A percentile compares a stretch with the other conserved stretches of the same genome.
These are phyloP conservation scores for Pseudomyrmex concolor DNA, from an alignment of 1,140 invertebrate genomes.

Conservation along the genomic window DNA sequence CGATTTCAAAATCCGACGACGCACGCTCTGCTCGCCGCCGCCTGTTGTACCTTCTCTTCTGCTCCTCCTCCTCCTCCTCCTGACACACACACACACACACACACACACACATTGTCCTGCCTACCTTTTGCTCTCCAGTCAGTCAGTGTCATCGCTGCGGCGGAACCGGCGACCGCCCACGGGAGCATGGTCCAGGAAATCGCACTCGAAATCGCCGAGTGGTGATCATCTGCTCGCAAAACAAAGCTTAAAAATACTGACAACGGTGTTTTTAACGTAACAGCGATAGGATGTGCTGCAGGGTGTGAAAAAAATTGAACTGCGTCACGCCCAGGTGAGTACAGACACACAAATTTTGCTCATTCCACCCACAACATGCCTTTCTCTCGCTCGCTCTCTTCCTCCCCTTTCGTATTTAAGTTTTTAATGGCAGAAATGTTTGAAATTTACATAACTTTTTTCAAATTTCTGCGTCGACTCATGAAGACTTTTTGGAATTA, in stretches of 20 bases:
- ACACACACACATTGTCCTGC: not conserved
- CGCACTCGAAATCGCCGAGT: constrained; percentile 9
- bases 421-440: not conserved
- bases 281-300: constrained; percentile 51
- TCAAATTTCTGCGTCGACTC: not conserved
- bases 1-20: constrained; percentile 68
- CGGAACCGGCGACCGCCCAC: constrained; percentile 37
- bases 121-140: constrained; percentile 55
- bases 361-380: not conserved
- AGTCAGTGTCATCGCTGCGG: constrained; percentile 65
- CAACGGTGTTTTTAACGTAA: not conserved
- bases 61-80: constrained; percentile 11
- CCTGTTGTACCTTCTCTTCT: constrained; percentile 49
- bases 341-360: not conserved
- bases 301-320: not conserved
- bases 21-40: constrained; percentile 64
- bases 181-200: constrained; percentile 48
- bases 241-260: not conserved
- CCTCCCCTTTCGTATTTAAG: not conserved
- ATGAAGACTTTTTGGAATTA: too few relatives aligned
- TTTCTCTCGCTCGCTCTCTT: not conserved
- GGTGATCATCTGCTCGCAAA: constrained; percentile 15
- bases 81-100: too few relatives aligned
- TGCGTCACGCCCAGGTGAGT: constrained; percentile 68
- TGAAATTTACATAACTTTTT: too few relatives aligned